Percentiles rank a stretch among this genome's conserved stretches.
Conservation (phyloP, 2,113 vertebrate genomes). For the Rattus norvegicus region GRCr8 NC_086020.1:72185501-72186000, state of each 20-base stretch:
- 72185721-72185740: neutral
- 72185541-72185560: slow-evolving; percentile 79
- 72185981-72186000: neutral
- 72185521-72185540: slow-evolving; percentile 77
- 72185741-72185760: slow-evolving; percentile 24
- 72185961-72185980: neutral
- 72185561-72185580: slow-evolving; percentile 78
- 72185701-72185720: neutral
- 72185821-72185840: neutral
- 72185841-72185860: neutral
- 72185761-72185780: slow-evolving; percentile 50
- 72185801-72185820: neutral
- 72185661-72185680: slow-evolving; percentile 67
- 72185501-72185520: slow-evolving; percentile 74
- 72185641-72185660: slow-evolving; percentile 58
- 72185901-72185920: neutral
- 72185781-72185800: neutral
- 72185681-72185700: slow-evolving; percentile 66
- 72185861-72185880: neutral
- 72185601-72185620: slow-evolving; percentile 72
- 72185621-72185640: slow-evolving; percentile 74
- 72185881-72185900: neutral
- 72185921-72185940: neutral
- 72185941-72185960: neutral
- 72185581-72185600: slow-evolving; percentile 71